Percentiles rank a stretch among this genome's conserved stretches.
These are phyloP conservation scores for Spea multiplicata DNA, from an alignment of 2,113 vertebrate species.

Conservation along the genomic window DNA sequence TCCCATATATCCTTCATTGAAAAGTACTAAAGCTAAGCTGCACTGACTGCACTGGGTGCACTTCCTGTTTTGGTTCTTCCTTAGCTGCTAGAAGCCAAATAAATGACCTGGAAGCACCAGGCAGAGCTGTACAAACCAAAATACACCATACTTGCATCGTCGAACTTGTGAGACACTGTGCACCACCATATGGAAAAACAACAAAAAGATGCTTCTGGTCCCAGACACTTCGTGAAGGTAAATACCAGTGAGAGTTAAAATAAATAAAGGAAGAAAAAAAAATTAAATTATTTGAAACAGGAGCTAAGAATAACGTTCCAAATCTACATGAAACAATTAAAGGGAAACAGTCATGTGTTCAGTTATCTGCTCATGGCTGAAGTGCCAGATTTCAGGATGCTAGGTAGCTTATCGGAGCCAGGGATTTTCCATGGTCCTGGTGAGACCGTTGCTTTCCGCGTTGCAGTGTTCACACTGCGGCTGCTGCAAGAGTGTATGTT, in stretches of 20 bases:
- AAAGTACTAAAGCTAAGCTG: slow-evolving; percentile 70
- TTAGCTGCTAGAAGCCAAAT: slow-evolving; percentile 74
- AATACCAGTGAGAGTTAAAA: slow-evolving; percentile 78
- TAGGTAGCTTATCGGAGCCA: slow-evolving; percentile 88
- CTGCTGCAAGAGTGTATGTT: slow-evolving; percentile 67
- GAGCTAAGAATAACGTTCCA: slow-evolving; percentile 65
- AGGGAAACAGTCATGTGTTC: slow-evolving; percentile 55
- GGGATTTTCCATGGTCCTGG: slow-evolving; percentile 97
- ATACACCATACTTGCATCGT: slow-evolving; percentile 55
- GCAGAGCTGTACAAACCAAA: slow-evolving; percentile 58
- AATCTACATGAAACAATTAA: slow-evolving; percentile 61
- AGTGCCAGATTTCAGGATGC: slow-evolving; percentile 79
- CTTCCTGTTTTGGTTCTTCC: slow-evolving; percentile 76
- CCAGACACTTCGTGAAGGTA: slow-evolving; percentile 82
- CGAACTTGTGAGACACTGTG: slow-evolving; percentile 62
- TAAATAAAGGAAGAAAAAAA: slow-evolving; percentile 86
- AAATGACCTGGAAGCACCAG: slow-evolving; percentile 61
- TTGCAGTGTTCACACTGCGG: slow-evolving; percentile 63
- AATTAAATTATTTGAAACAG: slow-evolving; percentile 79
- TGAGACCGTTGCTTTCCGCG: slow-evolving; percentile 84
- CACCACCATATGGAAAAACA: slow-evolving; percentile 65
- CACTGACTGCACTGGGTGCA: slow-evolving; percentile 67
- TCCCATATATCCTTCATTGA: slow-evolving; percentile 77
- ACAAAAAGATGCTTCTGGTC: slow-evolving; percentile 72
- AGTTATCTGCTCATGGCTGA: slow-evolving; percentile 89